phyloP scores from a whole-genome alignment of 2,797 vertebrate genomes.

The Sebastes hubbsi region DNA sequence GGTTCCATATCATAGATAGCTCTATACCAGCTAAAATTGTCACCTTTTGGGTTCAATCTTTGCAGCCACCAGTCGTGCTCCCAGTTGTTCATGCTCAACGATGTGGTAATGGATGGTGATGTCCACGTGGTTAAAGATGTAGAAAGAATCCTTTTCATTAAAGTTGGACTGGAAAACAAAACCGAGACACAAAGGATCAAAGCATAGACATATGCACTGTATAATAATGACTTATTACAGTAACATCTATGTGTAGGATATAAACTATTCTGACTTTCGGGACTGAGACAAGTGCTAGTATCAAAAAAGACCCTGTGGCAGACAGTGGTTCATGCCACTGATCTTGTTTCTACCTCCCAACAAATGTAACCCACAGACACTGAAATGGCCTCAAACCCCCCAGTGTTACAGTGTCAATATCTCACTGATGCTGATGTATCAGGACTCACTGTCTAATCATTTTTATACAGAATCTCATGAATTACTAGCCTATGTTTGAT shows the following conservation, averaged over 20 bases:
- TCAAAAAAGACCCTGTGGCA: no score
- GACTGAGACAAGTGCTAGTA: background rate
- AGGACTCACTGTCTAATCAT: background rate
- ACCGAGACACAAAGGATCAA: background rate
- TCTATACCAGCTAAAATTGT: background rate
- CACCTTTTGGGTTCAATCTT: constrained; percentile 96
- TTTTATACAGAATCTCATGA: background rate
- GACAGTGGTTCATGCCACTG: background rate
- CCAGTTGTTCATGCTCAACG: constrained; percentile 88
- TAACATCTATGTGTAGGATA: background rate
- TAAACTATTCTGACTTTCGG: no score
- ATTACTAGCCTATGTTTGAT: background rate
- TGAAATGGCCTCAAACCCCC: no score
- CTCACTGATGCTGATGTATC: background rate
- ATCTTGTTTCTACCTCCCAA: no score
- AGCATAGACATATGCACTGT: background rate
- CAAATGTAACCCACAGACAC: no score
- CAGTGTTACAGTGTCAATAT: background rate
- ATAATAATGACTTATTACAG: background rate
- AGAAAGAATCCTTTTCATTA: constrained; percentile 91
- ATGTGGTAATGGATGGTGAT: constrained; percentile 92
- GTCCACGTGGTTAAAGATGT: constrained; percentile 96
- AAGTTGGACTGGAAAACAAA: constrained; percentile 85
- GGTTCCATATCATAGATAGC: no score
- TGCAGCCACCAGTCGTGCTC: constrained; percentile 91